Conservation (phyloP, 2,113 vertebrate species). For the Ancistrus triradiatus region DNA sequence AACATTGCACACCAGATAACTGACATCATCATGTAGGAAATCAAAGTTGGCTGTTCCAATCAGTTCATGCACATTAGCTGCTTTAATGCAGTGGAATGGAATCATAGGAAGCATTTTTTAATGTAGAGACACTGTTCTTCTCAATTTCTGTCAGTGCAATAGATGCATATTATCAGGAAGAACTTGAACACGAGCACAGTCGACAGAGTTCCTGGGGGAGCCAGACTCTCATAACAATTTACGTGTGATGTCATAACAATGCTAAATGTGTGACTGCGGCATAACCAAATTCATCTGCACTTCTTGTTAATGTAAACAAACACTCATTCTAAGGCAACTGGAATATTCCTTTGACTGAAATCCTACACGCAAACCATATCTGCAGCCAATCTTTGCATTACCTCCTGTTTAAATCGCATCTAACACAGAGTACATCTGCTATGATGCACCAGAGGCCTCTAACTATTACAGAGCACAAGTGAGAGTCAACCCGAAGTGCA, state of each 20-base stretch:
- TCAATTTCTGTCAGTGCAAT: slow-evolving; percentile 20
- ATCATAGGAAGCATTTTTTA: slow-evolving; percentile 16
- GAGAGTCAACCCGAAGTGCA: slow-evolving; percentile 37
- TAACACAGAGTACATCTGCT: slow-evolving; percentile 3
- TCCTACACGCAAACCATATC: neutral
- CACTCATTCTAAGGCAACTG: too few species aligned
- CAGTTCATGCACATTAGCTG: neutral
- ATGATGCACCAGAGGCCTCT: slow-evolving; percentile 28
- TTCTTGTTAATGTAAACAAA: slow-evolving; percentile 14
- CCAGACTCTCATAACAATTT: slow-evolving; percentile 36
- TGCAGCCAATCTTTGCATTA: neutral
- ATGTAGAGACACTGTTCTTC: slow-evolving; percentile 2
- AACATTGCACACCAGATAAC: neutral
- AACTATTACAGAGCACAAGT: slow-evolving; percentile 29
- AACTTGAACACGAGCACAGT: slow-evolving; percentile 32
- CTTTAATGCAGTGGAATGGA: neutral
- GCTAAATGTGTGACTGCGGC: slow-evolving; percentile 27
- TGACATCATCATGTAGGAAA: neutral
- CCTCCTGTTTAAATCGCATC: neutral
- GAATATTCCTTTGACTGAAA: neutral
- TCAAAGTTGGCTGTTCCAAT: neutral
- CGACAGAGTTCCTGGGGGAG: slow-evolving; percentile 27
- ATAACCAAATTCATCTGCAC: slow-evolving; percentile 29
- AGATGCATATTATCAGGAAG: slow-evolving; percentile 32
- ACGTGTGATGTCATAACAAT: too few species aligned